phyloP scores from a whole-genome alignment of 2,888 invertebrate genomes.

The Cepaea hortensis region DNA sequence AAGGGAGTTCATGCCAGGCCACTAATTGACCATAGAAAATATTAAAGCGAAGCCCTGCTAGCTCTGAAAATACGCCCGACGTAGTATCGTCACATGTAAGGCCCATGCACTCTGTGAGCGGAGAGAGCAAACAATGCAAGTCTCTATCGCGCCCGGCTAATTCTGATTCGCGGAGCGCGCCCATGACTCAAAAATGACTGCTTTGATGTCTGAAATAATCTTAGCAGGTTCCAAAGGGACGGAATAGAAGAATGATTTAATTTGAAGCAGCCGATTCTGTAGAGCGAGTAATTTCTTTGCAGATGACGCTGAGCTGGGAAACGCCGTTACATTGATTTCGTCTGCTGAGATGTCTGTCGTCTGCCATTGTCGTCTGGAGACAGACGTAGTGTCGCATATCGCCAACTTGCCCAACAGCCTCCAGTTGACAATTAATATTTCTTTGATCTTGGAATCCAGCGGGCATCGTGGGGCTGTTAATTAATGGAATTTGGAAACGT shows the following conservation, averaged over 20 bases:
- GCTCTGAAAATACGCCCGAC: neutral
- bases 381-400: conserved; percentile 29
- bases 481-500: conserved; percentile 43
- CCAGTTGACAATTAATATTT: conserved; percentile 43
- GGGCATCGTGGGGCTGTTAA: conserved; percentile 30
- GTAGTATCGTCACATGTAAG: neutral
- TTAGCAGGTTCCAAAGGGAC: conserved; percentile 28
- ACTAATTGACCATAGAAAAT: conserved; percentile 31
- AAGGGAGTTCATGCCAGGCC: neutral
- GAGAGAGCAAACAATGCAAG: conserved; percentile 22
- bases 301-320: conserved; percentile 33
- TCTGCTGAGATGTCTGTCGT: conserved; percentile 35
- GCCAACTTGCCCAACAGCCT: conserved; percentile 34
- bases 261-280: conserved; percentile 42
- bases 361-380: conserved; percentile 37
- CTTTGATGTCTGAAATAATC: conserved; percentile 38
- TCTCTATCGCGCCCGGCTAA: conserved; percentile 29
- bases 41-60: neutral
- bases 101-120: conserved; percentile 13
- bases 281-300: conserved; percentile 36
- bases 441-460: conserved; percentile 40
- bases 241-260: conserved; percentile 43
- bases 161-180: conserved; percentile 10
- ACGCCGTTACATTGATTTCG: conserved; percentile 44
- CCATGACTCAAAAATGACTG: neutral